A percentile compares a stretch with the other conserved stretches of the same genome.
phyloP scores from a whole-genome alignment of 2,888 invertebrate species.

The Scaptomyza caliginosa region DNA sequence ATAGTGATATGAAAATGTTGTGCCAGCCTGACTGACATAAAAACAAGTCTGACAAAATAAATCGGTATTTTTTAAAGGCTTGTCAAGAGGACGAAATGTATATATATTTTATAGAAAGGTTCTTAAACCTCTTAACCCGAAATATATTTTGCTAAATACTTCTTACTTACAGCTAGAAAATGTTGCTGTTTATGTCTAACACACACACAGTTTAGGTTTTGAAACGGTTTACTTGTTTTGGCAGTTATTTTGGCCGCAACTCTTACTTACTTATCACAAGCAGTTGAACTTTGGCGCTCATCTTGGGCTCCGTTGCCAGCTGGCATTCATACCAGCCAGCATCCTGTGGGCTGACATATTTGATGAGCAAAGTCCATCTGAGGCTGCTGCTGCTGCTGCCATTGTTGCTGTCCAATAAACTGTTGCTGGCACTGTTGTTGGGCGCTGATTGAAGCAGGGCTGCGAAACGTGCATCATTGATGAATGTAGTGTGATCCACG shows the following conservation, averaged over 20 bases:
- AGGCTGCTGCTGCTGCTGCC: slow-evolving; percentile 86
- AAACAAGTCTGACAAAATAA: not conserved
- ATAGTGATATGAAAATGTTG: not conserved
- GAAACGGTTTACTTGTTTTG: not conserved
- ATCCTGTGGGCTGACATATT: slow-evolving; percentile 94
- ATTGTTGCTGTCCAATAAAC: slow-evolving; percentile 83
- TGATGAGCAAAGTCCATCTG: slow-evolving; percentile 93
- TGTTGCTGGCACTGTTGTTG: slow-evolving; percentile 25
- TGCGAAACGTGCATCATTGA: slow-evolving; percentile 95
- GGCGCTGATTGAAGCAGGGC: slow-evolving; percentile 85
- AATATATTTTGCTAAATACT: too few relatives aligned
- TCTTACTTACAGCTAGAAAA: too few relatives aligned
- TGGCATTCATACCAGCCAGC: slow-evolving; percentile 97
- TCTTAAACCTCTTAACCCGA: too few relatives aligned
- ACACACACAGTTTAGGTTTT: too few relatives aligned
- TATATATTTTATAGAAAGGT: too few relatives aligned
- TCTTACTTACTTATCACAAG: slow-evolving; percentile 67
- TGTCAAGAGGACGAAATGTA: too few relatives aligned
- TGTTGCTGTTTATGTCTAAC: too few relatives aligned
- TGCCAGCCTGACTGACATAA: not conserved
- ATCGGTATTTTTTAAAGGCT: not conserved
- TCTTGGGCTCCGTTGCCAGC: slow-evolving; percentile 96
- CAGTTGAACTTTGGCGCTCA: slow-evolving; percentile 91
- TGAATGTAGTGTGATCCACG: slow-evolving; percentile 92
- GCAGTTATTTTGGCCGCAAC: not conserved